phyloP scores from a whole-genome alignment of 2,888 invertebrate genomes.

The Alloplasta piceator region DNA sequence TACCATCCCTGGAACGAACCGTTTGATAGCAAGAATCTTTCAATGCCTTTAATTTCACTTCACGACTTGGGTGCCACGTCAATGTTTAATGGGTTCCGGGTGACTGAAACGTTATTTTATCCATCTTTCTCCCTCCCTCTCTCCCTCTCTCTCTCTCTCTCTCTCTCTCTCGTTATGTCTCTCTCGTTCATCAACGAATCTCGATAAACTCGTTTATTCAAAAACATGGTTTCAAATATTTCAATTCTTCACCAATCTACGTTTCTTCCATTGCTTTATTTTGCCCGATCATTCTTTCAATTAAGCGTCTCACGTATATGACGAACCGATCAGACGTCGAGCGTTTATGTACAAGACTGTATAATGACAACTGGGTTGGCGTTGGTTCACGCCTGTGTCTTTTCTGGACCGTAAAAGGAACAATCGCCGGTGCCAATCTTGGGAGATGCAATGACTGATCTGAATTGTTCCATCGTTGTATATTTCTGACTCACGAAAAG shows the following conservation, averaged over 20 bases:
- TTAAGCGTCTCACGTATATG: slow-evolving; percentile 2
- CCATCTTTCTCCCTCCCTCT: slow-evolving; percentile 26
- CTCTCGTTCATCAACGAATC: slow-evolving; percentile 15
- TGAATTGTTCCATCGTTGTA: slow-evolving; percentile 44
- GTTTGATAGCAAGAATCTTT: slow-evolving; percentile 62
- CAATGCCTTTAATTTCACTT: slow-evolving; percentile 63
- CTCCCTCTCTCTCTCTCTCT: slow-evolving; percentile 6
- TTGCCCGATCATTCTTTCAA: slow-evolving; percentile 25
- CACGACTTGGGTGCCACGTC: slow-evolving; percentile 52
- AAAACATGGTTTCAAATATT: not conserved
- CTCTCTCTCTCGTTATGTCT: not conserved
- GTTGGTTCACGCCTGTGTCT: slow-evolving; percentile 24
- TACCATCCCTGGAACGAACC: slow-evolving; percentile 61
- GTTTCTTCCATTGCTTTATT: slow-evolving; percentile 22
- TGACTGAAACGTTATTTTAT: slow-evolving; percentile 46
- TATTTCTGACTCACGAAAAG: slow-evolving; percentile 24
- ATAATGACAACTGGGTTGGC: slow-evolving; percentile 47
- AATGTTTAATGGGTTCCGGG: slow-evolving; percentile 63
- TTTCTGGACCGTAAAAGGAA: slow-evolving; percentile 47
- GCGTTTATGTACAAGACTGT: not conserved
- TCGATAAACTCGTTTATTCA: slow-evolving; percentile 21
- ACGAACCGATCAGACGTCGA: slow-evolving; percentile 27
- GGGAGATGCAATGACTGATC: slow-evolving; percentile 40
- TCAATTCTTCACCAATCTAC: not conserved
- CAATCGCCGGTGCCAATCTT: slow-evolving; percentile 53